These are phyloP conservation scores for Saccostrea echinata DNA, from an alignment of 1,140 invertebrate genomes.

Conservation along the genomic window DNA sequence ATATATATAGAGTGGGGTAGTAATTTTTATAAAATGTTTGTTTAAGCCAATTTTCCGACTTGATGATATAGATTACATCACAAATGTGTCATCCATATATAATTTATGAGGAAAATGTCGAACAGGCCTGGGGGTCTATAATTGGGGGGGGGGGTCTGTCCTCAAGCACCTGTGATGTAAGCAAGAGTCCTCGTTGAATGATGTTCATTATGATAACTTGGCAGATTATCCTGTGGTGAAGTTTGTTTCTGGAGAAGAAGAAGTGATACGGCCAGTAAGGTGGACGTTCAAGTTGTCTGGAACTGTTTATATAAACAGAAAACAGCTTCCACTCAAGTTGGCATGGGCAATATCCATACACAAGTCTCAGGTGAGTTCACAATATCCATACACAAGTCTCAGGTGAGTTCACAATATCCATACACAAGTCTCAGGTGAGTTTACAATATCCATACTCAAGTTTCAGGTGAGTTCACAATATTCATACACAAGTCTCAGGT, in stretches of 20 bases:
- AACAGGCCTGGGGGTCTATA: too few relatives aligned
- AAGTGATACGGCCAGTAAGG: conserved; percentile 87
- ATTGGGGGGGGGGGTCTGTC: too few relatives aligned
- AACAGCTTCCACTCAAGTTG: conserved; percentile 92
- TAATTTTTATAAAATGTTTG: too few relatives aligned
- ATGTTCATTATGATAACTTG: background rate
- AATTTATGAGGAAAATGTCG: too few relatives aligned
- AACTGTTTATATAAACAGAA: conserved; percentile 81
- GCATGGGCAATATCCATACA: conserved; percentile 99
- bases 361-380: conserved; percentile 84
- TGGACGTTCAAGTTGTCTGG: conserved; percentile 89
- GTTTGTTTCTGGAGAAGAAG: conserved; percentile 89
- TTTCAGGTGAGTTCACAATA: background rate
- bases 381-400: background rate
- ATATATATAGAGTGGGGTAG: too few relatives aligned
- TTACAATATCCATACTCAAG: background rate
- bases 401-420: background rate
- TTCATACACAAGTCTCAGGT: background rate
- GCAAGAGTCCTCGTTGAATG: background rate
- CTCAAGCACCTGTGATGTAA: too few relatives aligned
- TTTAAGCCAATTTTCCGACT: too few relatives aligned
- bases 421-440: background rate
- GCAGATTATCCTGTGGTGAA: conserved; percentile 90
- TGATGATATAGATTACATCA: too few relatives aligned
- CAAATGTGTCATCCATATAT: too few relatives aligned